Evolutionary conservation across 2,113 vertebrate species (phyloP), one percentile per base, ranked within the genome.

Genomic region (Parus major): DNA sequence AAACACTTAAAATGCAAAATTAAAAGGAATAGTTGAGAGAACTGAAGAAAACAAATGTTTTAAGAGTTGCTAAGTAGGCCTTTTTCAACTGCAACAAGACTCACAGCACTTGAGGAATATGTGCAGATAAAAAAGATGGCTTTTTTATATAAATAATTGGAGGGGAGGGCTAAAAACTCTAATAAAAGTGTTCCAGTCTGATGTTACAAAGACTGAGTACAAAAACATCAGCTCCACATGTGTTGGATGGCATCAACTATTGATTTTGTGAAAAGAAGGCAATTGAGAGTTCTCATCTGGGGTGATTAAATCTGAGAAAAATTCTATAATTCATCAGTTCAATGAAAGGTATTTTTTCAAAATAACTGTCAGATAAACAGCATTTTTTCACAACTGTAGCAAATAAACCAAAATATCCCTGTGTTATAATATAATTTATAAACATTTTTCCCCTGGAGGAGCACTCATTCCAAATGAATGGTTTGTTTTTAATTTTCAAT

Each of bases 211-310:
- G 71, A 69, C 12, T 22, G n/a, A 90, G 35, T 5, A 83, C 59
- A n/a, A 88, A 72, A 89, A 87, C 36, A 63, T 71, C 60, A 85
- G 39, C 22, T 44, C 31, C 36, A 80, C 47, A 90, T 35, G 68
- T 77, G 81, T 49, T 85, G 28, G 75, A 95, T 92, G 71, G 46
- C 52, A 92, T 85, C 86, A 94, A 95, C 55, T 49, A 83, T 39
- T 90, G 42, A 90, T 82, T 96, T 95, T 23, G 28, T 88, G 81
- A 94, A 96, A 75, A 56, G 82, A 96, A 91, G 35, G 52, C 81
- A 95, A 56, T 68, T 96, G 46, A 53, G 77, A 90, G 66, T 63
- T 73, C 29, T 92, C 64, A 95, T 46, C 63, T 82, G 42, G 21
- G 29, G 21, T 85, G 82, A 96, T 93, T 94, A 95, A 95, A 94